Conservation (phyloP, 2,797 vertebrate genomes). For the Parambassis ranga region DNA sequence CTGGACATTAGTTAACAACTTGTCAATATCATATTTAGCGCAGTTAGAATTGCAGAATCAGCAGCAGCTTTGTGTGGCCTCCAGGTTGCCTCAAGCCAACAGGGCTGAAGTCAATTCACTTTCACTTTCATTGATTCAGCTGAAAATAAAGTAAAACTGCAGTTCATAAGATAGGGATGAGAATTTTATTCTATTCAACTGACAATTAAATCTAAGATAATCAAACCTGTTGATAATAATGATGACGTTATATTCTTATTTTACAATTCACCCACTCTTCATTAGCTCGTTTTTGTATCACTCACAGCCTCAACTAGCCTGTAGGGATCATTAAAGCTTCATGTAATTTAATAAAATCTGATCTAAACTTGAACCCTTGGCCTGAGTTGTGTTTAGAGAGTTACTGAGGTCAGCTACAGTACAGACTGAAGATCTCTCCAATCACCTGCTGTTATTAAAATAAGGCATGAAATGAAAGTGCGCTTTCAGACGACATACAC, state of each 20-base stretch:
- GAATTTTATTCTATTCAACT: neutral
- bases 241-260: too few species aligned
- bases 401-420: slow-evolving; percentile 7
- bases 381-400: neutral
- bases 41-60: neutral
- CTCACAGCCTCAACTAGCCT: neutral
- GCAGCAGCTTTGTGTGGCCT: neutral
- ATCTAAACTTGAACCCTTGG: neutral
- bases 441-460: slow-evolving; percentile 15
- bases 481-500: neutral
- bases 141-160: slow-evolving; percentile 5
- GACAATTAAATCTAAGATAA: too few species aligned
- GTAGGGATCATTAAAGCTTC: slow-evolving; percentile 20
- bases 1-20: neutral
- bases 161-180: neutral
- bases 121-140: slow-evolving; percentile 1
- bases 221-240: too few species aligned
- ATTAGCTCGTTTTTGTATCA: neutral
- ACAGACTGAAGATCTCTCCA: neutral
- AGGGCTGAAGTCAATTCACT: neutral
- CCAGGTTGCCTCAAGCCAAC: neutral
- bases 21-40: neutral
- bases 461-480: neutral
- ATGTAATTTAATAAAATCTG: neutral
- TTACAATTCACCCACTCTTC: too few species aligned